phyloP scores from a whole-genome alignment of 2,113 vertebrate species.

The Condylura cristata region DNA sequence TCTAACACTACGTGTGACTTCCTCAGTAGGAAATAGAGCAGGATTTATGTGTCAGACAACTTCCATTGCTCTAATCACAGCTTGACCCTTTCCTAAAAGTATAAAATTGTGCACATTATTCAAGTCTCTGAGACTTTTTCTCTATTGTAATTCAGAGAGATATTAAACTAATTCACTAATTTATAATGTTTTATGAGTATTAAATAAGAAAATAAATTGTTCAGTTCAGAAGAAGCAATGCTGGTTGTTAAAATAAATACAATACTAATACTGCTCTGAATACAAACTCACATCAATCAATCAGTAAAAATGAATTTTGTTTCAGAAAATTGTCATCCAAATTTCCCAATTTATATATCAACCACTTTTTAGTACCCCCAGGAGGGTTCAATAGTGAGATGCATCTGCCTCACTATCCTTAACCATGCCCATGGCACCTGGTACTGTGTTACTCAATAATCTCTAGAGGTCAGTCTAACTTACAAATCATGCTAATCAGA shows the following conservation, averaged over 20 bases:
- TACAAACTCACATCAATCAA: not conserved
- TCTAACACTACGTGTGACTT: not conserved
- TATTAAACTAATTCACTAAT: constrained; percentile 18
- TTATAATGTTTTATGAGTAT: not conserved
- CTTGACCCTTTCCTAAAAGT: not conserved
- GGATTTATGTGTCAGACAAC: not conserved
- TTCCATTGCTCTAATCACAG: not conserved
- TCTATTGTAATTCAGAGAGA: not conserved
- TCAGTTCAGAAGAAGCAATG: not conserved
- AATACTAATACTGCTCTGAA: not conserved
- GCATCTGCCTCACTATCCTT: not conserved
- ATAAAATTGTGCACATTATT: not conserved
- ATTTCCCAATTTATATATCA: not conserved
- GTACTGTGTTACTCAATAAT: not conserved
- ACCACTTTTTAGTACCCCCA: not conserved
- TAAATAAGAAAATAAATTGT: not conserved
- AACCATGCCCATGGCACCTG: constrained; percentile 3
- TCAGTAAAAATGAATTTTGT: not conserved
- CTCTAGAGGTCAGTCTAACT: not conserved
- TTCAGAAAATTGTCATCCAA: constrained; percentile 21
- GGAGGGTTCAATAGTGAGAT: not conserved
- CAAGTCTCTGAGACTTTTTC: not conserved
- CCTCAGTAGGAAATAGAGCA: not conserved
- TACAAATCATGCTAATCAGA: constrained; percentile 36
- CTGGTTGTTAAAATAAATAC: not conserved